A percentile compares a stretch with the other conserved stretches of the same genome.
These are phyloP conservation scores for Oscheius sp. DNA, from an alignment of 2,888 invertebrate genomes.

Conservation along the genomic window DNA sequence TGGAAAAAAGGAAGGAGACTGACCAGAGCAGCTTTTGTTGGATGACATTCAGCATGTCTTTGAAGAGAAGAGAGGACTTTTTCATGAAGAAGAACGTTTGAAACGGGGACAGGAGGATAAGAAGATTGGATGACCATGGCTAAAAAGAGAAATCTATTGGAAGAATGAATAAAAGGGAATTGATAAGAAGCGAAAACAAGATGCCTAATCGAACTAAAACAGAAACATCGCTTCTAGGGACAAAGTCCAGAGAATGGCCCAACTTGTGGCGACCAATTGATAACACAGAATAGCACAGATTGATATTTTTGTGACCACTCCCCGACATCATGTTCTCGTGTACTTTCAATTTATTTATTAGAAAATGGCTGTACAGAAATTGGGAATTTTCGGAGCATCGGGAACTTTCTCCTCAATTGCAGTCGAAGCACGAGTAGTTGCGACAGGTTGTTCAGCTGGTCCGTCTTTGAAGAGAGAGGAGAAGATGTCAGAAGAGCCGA, in stretches of 20 bases:
- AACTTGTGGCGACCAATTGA: too few relatives aligned
- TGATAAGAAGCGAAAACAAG: too few relatives aligned
- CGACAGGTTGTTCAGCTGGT: slow-evolving; percentile 29
- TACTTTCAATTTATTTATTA: slow-evolving; percentile 35
- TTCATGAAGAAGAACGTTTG: slow-evolving; percentile 27
- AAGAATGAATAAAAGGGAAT: too few relatives aligned
- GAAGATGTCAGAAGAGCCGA: slow-evolving; percentile 60
- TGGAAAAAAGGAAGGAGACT: background rate
- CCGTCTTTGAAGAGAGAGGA: slow-evolving; percentile 49
- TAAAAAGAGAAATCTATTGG: too few relatives aligned
- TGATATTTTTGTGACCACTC: too few relatives aligned
- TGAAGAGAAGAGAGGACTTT: slow-evolving; percentile 30
- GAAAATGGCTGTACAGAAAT: slow-evolving; percentile 68
- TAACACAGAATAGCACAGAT: too few relatives aligned
- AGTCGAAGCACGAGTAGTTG: slow-evolving; percentile 37
- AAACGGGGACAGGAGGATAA: slow-evolving; percentile 31
- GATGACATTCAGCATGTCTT: slow-evolving; percentile 10
- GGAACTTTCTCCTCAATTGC: slow-evolving; percentile 36
- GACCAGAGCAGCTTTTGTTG: slow-evolving; percentile 28
- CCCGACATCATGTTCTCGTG: background rate
- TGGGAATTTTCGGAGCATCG: slow-evolving; percentile 64
- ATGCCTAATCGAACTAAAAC: too few relatives aligned
- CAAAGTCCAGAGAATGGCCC: too few relatives aligned
- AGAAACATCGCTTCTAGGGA: too few relatives aligned
- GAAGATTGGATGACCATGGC: slow-evolving; percentile 29